Base-by-base conservation (phyloP, 1,140 invertebrate genomes). In the Cyrtorhinus lividipennis region DNA sequence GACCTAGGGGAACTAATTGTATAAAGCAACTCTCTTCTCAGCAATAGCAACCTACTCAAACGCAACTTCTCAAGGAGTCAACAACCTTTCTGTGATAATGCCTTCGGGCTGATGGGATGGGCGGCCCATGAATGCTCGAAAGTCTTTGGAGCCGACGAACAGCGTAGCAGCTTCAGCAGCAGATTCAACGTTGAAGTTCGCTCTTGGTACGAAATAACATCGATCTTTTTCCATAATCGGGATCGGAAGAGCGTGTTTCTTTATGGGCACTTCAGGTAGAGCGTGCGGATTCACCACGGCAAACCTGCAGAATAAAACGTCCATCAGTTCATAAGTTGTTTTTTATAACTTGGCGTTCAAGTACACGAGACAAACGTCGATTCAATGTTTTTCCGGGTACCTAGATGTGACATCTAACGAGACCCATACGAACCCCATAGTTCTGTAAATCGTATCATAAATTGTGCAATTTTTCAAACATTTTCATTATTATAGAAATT, bases 101-200 rank as follows among this genome's bases (percentile, higher is more conserved):
- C 63, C 61, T 5, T 63, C 26, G 15, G n/a, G 56, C 20, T 53
- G 48, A 18, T 18, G 22, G 20, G 5, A 0, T 13, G 48, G 18
- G 25, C 25, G 26, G 15, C 57, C 62, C 59, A 64, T 66, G 56
- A 72, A 72, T 2, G 68, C 67, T 0, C 69, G 62, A 56, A 72
- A 72, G 44, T 72, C 68, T 22, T 68, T 66, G 2, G 56, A 23
- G 13, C 71, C 71, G 56, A 66, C 45, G 58, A 72, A 62, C n/a
- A 72, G 53, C 13, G 62, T 23, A 24, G 66, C 64, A 2, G 67
- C 71, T 60, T 66, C 58, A 45, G 61, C 24, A 8, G 67, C 61
- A 13, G 63, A 48, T 13, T 65, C 60, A 10, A 63, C 23, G 61
- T 70, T 68, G 66, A 71, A 53, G 3, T 22, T 20, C 10, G 20